Conservation (phyloP, 2,113 vertebrate species). For the Gorsachius goisagi region DNA sequence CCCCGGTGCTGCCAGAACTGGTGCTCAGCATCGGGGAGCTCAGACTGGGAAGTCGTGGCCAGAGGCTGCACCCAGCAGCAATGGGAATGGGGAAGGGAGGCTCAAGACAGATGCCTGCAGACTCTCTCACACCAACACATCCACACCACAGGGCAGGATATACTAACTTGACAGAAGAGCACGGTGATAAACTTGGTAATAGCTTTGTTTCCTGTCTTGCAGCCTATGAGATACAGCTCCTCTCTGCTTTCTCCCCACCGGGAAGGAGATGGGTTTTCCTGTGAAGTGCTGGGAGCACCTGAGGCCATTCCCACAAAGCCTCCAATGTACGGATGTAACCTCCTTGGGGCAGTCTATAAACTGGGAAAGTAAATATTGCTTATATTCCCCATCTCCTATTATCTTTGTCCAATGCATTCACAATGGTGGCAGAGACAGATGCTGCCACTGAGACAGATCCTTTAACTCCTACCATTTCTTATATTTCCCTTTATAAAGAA, state of each 20-base stretch:
- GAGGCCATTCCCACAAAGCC: background rate
- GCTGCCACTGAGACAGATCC: background rate
- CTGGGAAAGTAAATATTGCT: background rate
- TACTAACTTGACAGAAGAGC: background rate
- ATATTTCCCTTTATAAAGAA: no score
- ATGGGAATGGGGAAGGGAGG: background rate
- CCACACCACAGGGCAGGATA: background rate
- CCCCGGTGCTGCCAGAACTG: background rate
- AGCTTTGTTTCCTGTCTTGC: background rate
- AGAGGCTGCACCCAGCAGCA: background rate
- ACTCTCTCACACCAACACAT: background rate
- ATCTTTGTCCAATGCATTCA: background rate
- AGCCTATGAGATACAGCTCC: background rate
- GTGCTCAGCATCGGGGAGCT: background rate
- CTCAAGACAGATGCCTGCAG: background rate
- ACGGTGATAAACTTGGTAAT: accelerated
- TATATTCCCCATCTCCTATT: background rate
- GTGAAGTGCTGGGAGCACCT: background rate
- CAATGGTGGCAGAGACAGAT: background rate
- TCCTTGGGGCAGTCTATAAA: background rate
- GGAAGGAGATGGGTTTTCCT: background rate
- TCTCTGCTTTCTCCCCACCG: background rate
- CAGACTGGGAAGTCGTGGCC: background rate
- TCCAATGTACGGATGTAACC: background rate
- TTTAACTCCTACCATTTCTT: background rate